A percentile compares a stretch with the other conserved stretches of the same genome.
phyloP scores from a whole-genome alignment of 2,888 invertebrate species.

The Tinea pellionella region DNA sequence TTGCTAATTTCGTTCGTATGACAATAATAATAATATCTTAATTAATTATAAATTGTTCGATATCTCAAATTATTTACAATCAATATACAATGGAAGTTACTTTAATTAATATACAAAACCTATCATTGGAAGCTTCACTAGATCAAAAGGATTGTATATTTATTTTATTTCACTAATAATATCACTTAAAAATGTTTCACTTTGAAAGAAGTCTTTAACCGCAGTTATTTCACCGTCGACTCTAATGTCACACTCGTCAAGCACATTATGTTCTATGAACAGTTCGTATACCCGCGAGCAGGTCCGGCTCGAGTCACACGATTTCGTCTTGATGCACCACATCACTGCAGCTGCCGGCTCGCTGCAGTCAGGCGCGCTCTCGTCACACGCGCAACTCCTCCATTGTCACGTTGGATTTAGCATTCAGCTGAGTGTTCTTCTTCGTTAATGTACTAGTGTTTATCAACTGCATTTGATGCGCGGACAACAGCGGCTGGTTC shows the following conservation, averaged over 20 bases:
- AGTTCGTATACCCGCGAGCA: constrained; percentile 31
- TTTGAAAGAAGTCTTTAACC: too few relatives aligned
- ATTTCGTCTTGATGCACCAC: constrained; percentile 61
- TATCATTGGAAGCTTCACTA: neutral
- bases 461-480: constrained; percentile 82
- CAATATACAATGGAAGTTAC: neutral
- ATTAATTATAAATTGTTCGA: neutral
- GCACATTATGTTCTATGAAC: neutral
- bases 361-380: constrained; percentile 68
- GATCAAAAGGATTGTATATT: too few relatives aligned
- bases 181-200: neutral
- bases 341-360: constrained; percentile 66
- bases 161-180: neutral
- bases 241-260: neutral
- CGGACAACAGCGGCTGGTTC: constrained; percentile 76
- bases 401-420: constrained; percentile 73
- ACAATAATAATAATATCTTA: neutral
- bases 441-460: constrained; percentile 83
- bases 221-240: neutral
- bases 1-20: neutral
- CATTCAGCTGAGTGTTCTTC: constrained; percentile 76
- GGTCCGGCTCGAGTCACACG: constrained; percentile 68
- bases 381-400: constrained; percentile 90
- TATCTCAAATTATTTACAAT: neutral
- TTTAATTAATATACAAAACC: neutral